Evolutionary conservation across 2,888 invertebrate genomes (phyloP).

Genomic region (Pecten maximus): DNA sequence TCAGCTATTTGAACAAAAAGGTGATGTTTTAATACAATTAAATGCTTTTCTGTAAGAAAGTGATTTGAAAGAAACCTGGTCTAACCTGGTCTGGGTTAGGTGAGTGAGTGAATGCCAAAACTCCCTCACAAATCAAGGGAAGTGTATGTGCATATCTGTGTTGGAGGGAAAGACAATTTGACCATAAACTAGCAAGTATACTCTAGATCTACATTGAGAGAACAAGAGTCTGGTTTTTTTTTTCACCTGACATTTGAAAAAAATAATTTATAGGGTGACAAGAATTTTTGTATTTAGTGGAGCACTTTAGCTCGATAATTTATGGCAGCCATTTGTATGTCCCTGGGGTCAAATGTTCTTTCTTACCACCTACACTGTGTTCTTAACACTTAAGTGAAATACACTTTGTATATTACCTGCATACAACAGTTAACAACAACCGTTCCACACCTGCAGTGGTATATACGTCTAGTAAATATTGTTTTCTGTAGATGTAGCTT

Average conservation of each 20-base stretch:
- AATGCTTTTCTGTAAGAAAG: too few relatives aligned
- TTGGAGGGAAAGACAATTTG: too few relatives aligned
- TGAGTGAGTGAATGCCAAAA: too few relatives aligned
- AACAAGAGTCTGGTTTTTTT: neutral
- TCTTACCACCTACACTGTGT: neutral
- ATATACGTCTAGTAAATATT: neutral
- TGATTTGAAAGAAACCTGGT: too few relatives aligned
- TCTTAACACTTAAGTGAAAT: neutral
- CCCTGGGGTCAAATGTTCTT: neutral
- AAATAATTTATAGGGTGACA: neutral
- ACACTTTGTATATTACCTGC: neutral
- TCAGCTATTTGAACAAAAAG: too few relatives aligned
- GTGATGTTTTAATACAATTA: too few relatives aligned
- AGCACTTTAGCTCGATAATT: neutral
- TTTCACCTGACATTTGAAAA: neutral
- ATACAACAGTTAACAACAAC: neutral
- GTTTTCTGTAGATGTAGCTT: neutral
- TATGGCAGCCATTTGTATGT: neutral
- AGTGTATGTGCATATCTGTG: too few relatives aligned
- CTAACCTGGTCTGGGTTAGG: too few relatives aligned
- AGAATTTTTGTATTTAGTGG: neutral
- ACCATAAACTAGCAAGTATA: too few relatives aligned
- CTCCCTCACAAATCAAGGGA: too few relatives aligned
- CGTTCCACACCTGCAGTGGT: neutral
- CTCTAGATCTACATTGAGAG: too few relatives aligned